Evolutionary conservation across 2,797 vertebrate genomes (phyloP).

Genomic region (Sebastiscus tertius): DNA sequence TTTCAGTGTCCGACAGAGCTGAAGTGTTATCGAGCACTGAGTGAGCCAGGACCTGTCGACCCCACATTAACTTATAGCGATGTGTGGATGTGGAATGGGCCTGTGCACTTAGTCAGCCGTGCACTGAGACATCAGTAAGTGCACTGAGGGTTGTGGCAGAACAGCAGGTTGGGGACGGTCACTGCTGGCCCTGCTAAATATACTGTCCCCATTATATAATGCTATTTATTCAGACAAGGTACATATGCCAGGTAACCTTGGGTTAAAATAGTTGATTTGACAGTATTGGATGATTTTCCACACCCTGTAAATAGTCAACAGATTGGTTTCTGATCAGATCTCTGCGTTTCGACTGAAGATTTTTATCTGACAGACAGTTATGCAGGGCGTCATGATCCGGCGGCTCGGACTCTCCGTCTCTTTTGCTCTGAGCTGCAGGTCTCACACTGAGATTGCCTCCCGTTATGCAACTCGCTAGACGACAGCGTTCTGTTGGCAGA

Average conservation of each 20-base stretch:
- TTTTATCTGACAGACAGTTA: not conserved
- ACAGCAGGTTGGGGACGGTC: constrained; percentile 21
- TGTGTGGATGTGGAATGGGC: constrained; percentile 5
- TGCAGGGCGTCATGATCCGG: constrained; percentile 13
- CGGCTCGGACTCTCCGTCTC: not conserved
- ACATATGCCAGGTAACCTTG: not conserved
- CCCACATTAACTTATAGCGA: constrained; percentile 22
- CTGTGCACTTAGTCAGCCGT: constrained; percentile 25
- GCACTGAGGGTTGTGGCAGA: constrained; percentile 15
- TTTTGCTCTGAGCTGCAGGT: constrained; percentile 41
- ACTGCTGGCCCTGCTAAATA: constrained; percentile 1
- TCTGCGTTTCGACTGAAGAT: not conserved
- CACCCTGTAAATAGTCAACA: not conserved
- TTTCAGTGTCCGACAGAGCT: not conserved
- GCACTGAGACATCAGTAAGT: constrained; percentile 32
- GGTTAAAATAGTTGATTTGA: not conserved
- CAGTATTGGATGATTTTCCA: not conserved
- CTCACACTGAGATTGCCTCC: constrained; percentile 37
- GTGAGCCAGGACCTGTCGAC: constrained; percentile 1
- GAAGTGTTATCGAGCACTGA: not conserved
- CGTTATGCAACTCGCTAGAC: constrained; percentile 39
- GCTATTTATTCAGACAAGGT: not conserved
- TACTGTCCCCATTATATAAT: constrained; percentile 12
- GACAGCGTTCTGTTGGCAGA: constrained; percentile 33
- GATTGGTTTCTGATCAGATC: not conserved